Base-by-base conservation (phyloP, 2,113 vertebrate genomes). In the Nannospalax galili region DNA sequence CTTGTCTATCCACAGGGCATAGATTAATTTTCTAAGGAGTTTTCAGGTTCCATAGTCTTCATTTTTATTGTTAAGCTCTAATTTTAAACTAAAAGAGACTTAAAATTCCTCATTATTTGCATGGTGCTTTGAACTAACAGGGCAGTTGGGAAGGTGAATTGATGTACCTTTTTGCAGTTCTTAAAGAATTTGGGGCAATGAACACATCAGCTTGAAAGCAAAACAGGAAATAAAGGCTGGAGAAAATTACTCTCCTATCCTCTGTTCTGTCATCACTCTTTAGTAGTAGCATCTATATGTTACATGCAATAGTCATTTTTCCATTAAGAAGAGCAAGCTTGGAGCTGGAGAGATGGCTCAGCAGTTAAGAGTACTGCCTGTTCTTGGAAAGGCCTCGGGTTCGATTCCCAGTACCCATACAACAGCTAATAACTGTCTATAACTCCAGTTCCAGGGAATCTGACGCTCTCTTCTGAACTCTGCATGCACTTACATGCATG, bases 41-140 rank as follows among this genome's bases (percentile, higher is more conserved):
- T 97, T 67, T 37, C 16, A 37, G 15, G 2, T 87, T 93, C 11
- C 9, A 85, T 22, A 74, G 64, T 89, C 28, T n/a, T 92, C 37
- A 32, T 60, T 90, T 93, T 84, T 86, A 30, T 65, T 87, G 45
- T 70, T 40, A 96, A 96, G 72, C 58, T 30, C 24, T 14, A 81
- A 40, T 32, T 95, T 95, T 90, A 72, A 91, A 70, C 5, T 80
- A 45, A 93, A 90, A 94, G 7, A 19, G 67, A 84, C 37, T 65
- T 73, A 28, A 94, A 84, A 67, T 32, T 86, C 62, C 79, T 81
- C 24, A 81, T 62, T 81, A 30, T 40, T 81, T 92, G 2, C 60
- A 84, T 77, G 35, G 35, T 11, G 90, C 7, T 72, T 87, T 74
- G 48, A 84, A 92, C 77, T 88, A 70, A 88, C 91, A 10, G 30